Evolutionary conservation across 2,888 invertebrate species (phyloP).

Genomic region (Dryocosmus kuriphilus): DNA sequence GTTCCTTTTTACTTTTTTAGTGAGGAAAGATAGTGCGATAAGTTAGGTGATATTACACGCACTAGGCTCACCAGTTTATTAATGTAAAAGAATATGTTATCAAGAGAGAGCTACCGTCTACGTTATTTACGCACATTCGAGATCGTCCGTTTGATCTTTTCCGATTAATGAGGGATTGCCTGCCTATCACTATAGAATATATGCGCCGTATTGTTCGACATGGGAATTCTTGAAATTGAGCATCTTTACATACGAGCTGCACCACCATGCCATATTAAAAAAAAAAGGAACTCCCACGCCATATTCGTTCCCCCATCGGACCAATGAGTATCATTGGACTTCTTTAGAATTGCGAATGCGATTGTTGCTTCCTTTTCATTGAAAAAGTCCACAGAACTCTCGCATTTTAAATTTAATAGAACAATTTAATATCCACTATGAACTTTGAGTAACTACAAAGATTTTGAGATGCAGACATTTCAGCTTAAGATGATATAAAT

Average conservation of each 20-base stretch:
- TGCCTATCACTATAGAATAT: constrained; percentile 22
- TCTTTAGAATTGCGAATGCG: constrained; percentile 28
- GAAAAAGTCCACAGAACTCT: background rate
- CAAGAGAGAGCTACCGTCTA: background rate
- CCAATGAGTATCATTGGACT: constrained; percentile 24
- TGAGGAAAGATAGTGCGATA: too few relatives aligned
- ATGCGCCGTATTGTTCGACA: constrained; percentile 26
- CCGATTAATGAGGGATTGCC: constrained; percentile 14
- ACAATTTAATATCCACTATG: constrained; percentile 7
- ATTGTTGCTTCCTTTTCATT: constrained; percentile 19
- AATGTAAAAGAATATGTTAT: too few relatives aligned
- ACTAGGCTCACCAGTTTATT: too few relatives aligned
- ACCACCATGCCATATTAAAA: constrained; percentile 34
- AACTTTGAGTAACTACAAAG: constrained; percentile 18
- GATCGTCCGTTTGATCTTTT: background rate
- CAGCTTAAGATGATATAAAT: constrained; percentile 4
- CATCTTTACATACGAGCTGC: constrained; percentile 22
- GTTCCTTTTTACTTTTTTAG: too few relatives aligned
- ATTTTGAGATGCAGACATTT: constrained; percentile 19
- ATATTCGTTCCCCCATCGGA: constrained; percentile 27
- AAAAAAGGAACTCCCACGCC: constrained; percentile 26
- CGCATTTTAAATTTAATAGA: constrained; percentile 16
- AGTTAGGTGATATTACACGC: too few relatives aligned
- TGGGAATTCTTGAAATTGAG: constrained; percentile 27
- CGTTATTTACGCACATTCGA: background rate